These are phyloP conservation scores for Menura novaehollandiae DNA, from an alignment of 2,113 vertebrate genomes.

Conservation along the genomic window DNA sequence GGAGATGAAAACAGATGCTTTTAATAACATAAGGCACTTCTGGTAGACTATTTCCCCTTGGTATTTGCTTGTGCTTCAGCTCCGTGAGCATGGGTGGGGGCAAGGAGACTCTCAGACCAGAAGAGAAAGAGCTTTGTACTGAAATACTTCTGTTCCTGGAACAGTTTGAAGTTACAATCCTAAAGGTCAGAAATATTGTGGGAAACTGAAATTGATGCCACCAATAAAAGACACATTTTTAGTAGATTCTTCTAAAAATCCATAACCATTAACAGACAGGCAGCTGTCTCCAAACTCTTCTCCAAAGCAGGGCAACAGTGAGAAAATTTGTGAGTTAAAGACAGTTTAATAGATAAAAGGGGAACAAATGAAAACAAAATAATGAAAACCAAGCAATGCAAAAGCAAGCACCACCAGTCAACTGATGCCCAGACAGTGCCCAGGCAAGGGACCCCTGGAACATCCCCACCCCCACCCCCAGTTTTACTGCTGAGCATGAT, in stretches of 20 bases:
- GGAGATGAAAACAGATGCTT: not conserved
- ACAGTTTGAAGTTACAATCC: not conserved
- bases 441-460: not conserved
- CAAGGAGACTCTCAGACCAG: not conserved
- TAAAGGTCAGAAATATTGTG: not conserved
- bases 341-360: not conserved
- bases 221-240: not conserved
- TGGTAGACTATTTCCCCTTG: not conserved
- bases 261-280: not conserved
- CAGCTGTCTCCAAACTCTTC: not conserved
- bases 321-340: not conserved
- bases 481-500: not conserved
- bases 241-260: not conserved
- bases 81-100: not conserved
- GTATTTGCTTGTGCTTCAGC: not conserved
- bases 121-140: not conserved
- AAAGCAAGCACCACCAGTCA: not conserved
- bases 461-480: not conserved
- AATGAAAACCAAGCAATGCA: not conserved
- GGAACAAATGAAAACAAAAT: not conserved
- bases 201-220: not conserved
- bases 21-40: not conserved
- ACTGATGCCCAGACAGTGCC: not conserved
- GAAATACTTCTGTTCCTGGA: not conserved
- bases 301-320: not conserved